phyloP scores from a whole-genome alignment of 2,797 vertebrate genomes.

The Protonibea diacanthus region DNA sequence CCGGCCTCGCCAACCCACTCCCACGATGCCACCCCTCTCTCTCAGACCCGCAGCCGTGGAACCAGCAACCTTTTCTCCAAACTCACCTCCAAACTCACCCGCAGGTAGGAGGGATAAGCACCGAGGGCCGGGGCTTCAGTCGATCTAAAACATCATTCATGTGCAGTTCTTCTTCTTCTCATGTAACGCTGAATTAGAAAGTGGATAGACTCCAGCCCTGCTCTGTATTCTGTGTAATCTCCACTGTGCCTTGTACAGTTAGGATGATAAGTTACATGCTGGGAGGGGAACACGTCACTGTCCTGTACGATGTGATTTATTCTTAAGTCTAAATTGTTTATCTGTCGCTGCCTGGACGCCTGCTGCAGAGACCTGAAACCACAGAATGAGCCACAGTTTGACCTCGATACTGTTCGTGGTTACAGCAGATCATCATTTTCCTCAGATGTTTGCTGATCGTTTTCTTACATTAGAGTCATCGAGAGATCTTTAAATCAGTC shows the following conservation, averaged over 20 bases:
- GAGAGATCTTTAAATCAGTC: neutral
- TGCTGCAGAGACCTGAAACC: slow-evolving; percentile 16
- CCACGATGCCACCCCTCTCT: slow-evolving; percentile 92
- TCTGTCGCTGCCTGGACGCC: slow-evolving; percentile 65
- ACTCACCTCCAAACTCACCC: slow-evolving; percentile 96
- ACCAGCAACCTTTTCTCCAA: slow-evolving; percentile 98
- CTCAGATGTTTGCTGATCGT: slow-evolving; percentile 1
- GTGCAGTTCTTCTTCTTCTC: no score
- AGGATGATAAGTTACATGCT: slow-evolving; percentile 47
- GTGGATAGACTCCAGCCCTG: slow-evolving; percentile 30
- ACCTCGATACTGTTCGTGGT: neutral
- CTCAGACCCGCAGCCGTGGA: slow-evolving; percentile 93
- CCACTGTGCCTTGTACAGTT: slow-evolving; percentile 40
- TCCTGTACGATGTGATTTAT: slow-evolving; percentile 60
- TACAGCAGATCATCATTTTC: neutral
- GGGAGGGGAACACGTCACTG: slow-evolving; percentile 47
- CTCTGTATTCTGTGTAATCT: slow-evolving; percentile 16
- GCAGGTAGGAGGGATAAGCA: slow-evolving; percentile 88
- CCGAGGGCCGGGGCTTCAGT: slow-evolving; percentile 11
- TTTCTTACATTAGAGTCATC: neutral
- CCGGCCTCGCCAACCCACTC: slow-evolving; percentile 96
- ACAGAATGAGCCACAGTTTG: neutral
- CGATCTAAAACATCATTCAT: neutral
- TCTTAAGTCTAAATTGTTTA: slow-evolving; percentile 39
- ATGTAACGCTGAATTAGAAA: slow-evolving; percentile 22